Base-by-base conservation (phyloP, 1,140 invertebrate species). In the Heliconius eleuchia region DNA sequence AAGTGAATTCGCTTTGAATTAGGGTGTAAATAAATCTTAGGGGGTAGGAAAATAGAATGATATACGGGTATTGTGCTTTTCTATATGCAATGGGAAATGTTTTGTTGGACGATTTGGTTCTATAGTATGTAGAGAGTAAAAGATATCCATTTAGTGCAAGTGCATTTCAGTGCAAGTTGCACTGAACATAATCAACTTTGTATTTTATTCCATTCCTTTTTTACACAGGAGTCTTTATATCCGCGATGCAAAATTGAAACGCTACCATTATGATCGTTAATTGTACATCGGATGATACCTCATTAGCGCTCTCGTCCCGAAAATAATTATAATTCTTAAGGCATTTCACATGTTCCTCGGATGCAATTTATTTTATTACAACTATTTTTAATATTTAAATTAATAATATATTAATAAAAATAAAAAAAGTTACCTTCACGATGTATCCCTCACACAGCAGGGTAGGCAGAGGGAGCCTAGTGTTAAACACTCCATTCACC, bases 1-100 rank as follows among this genome's bases (percentile, higher is more conserved):
- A 82, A 77, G 78, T 77, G 78, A 82, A 80, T 74, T 79, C 74
- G 81, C 78, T 77, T 77, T 76, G 78, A 72, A 72, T 71, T 82
- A 80, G 52, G 78, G 5, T 13, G 71, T 70, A 37, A 16, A 78
- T 78, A 78, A 78, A 78, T 78, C 72, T 78, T 78, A 16, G 37
- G 52, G 74, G 30, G 27, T 50, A 42, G 71, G 71, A 71, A 71
- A 71, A 71, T 71, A n/a, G 71, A 71, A 71, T 71, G 37, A 71
- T 37, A 71, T 71, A 39, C 71, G 30, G 71, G 34, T 1, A 71
- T 37, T 39, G 19, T n/a, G 71, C 16, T 71, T 71, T n/a, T n/a
- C 30, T 71, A 71, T 71, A 71, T 19, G 60, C 55, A 57, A 23
- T 66, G 60, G 9, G 11, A 27, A 66, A 27, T 9, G 60, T 66